Percentiles rank a stretch among this genome's conserved stretches.
Evolutionary conservation across 2,888 invertebrate species (phyloP).

Genomic region (Holacanthella duospinosa): DNA sequence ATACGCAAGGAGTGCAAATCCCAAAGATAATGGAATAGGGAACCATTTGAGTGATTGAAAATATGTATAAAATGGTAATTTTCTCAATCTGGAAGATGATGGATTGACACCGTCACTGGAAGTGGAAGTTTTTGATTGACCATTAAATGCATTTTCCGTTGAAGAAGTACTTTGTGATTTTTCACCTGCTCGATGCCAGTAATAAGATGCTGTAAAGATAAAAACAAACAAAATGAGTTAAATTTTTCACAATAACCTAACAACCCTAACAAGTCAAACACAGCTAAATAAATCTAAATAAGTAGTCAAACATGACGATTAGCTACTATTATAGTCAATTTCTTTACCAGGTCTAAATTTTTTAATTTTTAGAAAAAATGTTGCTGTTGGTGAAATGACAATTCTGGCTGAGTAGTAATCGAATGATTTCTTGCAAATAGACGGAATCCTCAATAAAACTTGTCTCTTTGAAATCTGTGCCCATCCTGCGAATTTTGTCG

Average conservation of each 20-base stretch:
- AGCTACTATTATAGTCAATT: no score
- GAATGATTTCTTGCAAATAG: background rate
- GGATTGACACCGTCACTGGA: background rate
- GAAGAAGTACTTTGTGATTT: background rate
- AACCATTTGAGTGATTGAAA: conserved; percentile 27
- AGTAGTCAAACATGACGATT: background rate
- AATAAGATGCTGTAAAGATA: background rate
- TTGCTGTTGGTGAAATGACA: background rate
- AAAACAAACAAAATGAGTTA: background rate
- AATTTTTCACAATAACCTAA: background rate
- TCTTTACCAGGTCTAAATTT: background rate
- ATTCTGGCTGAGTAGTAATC: background rate
- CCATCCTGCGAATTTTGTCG: background rate
- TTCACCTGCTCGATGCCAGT: background rate
- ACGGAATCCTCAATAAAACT: background rate
- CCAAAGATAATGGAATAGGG: conserved; percentile 37
- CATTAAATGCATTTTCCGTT: background rate
- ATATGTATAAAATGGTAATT: conserved; percentile 1
- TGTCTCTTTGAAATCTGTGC: background rate
- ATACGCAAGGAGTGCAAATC: conserved; percentile 37
- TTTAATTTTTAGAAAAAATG: background rate
- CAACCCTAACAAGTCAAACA: background rate
- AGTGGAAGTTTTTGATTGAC: background rate
- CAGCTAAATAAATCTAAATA: background rate
- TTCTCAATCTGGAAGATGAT: background rate